Evolutionary conservation across 2,797 vertebrate species (phyloP), one percentile per base, ranked within the genome.

Genomic region (Geotrypetes seraphini): DNA sequence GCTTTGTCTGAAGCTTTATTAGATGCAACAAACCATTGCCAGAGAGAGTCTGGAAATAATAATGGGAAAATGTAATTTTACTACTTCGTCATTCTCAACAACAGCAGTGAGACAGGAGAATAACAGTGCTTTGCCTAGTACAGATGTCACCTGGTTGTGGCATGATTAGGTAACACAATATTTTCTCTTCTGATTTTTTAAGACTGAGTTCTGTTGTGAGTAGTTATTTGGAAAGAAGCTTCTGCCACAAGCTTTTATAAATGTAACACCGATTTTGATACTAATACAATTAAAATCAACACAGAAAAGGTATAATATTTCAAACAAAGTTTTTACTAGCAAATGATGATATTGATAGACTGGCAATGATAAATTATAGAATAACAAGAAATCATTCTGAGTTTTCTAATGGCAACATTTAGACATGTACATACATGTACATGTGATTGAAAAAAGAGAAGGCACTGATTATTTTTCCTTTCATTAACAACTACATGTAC

Each of bases 1-100:
- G 78, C 76, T 77, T 77, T 71, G 72, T 78, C 73, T 77, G 66
- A 79, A 75, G 71, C 74, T 76, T 78, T 83, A 77, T 82, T 82
- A 79, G 72, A 82, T 71, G 71, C 69, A 81, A 76, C 77, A 83
- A 79, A 79, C 75, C 71, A 69, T 69, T 78, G 68, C 73, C 74
- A 65, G 68, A 62, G 66, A 72, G 60, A 75, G 69, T 78, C 80
- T 82, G 75, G 68, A 80, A 79, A 77, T 78, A 81, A 84, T 83
- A 81, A 78, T 73, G 69, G 74, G 72, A 71, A 80, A 79, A 78
- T 74, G 72, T 79, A 74, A 79, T 83, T 81, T 79, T 42, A 2
- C 69, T 75, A 55, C 69, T 78, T 81, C 70, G 69, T 81, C 69
- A 59, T 77, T 75, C 64, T 67, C 63, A 60, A 59, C 58, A 63